Percentiles rank a stretch among this genome's conserved stretches.
These are phyloP conservation scores for Alaudala cheleensis DNA, from an alignment of 2,113 vertebrate genomes.

Conservation along the genomic window DNA sequence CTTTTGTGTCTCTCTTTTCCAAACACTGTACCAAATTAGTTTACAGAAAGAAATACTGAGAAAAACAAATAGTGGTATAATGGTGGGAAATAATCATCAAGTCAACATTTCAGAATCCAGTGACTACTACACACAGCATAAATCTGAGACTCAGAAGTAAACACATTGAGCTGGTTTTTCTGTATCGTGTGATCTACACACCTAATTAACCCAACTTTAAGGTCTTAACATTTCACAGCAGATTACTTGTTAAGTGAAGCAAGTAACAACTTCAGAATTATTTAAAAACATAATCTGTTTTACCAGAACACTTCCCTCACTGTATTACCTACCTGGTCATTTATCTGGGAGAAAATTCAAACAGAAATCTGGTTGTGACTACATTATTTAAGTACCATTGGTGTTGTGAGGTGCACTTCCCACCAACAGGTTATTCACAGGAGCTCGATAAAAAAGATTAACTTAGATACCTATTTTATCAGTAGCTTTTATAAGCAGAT, in stretches of 20 bases:
- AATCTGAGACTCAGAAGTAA: not conserved
- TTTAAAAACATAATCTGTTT: not conserved
- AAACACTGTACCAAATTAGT: constrained; percentile 29
- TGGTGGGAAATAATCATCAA: not conserved
- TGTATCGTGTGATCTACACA: not conserved
- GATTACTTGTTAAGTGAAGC: not conserved
- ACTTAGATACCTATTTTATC: not conserved
- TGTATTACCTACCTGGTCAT: not conserved
- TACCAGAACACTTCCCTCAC: not conserved
- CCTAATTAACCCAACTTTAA: not conserved
- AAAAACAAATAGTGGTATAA: constrained; percentile 22
- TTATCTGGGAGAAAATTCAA: not conserved
- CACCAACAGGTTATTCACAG: not conserved
- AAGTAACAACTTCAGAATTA: not conserved
- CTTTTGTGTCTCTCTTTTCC: constrained; percentile 21
- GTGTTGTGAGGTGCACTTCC: not conserved
- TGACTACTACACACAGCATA: not conserved
- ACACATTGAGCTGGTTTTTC: not conserved
- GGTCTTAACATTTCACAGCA: not conserved
- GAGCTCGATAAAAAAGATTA: not conserved
- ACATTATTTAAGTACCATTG: not conserved
- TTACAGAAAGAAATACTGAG: constrained; percentile 17
- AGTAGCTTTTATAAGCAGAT: constrained; percentile 6
- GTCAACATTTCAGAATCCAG: not conserved
- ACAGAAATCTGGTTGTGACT: not conserved